phyloP scores from a whole-genome alignment of 1,140 invertebrate species.

The Drosophila rufa region DNA sequence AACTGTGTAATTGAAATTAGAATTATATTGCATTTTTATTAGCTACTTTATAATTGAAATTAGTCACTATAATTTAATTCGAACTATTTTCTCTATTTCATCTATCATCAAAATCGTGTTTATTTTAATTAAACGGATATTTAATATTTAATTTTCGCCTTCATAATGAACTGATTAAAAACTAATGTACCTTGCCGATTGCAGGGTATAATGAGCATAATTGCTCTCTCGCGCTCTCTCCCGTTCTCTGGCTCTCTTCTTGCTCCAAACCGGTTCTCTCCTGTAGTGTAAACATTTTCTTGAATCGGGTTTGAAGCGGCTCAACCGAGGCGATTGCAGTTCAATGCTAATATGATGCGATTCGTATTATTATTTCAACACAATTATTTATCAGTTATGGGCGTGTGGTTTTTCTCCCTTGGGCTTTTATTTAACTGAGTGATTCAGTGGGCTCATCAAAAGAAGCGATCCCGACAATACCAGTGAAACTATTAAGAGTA shows the following conservation, averaged over 20 bases:
- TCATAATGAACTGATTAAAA: background rate
- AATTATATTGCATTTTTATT: too few relatives aligned
- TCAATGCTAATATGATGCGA: conserved; percentile 1
- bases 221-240: conserved; percentile 6
- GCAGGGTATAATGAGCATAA: conserved; percentile 28
- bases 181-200: background rate
- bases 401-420: background rate
- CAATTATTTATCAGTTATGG: conserved; percentile 5
- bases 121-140: too few relatives aligned
- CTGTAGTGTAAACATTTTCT: conserved; percentile 14
- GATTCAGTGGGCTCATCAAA: conserved; percentile 10
- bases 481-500: background rate
- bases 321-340: conserved; percentile 1
- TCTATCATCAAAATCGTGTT: too few relatives aligned
- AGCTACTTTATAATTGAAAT: too few relatives aligned
- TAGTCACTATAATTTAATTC: too few relatives aligned
- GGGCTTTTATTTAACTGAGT: conserved; percentile 1
- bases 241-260: conserved; percentile 5
- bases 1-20: too few relatives aligned
- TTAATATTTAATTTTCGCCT: too few relatives aligned
- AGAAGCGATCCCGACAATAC: background rate
- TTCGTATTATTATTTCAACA: conserved; percentile 7
- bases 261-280: conserved; percentile 15
- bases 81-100: too few relatives aligned
- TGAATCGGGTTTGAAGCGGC: conserved; percentile 42